phyloP scores from a whole-genome alignment of 2,113 vertebrate species.

The Engraulis encrasicolus region DNA sequence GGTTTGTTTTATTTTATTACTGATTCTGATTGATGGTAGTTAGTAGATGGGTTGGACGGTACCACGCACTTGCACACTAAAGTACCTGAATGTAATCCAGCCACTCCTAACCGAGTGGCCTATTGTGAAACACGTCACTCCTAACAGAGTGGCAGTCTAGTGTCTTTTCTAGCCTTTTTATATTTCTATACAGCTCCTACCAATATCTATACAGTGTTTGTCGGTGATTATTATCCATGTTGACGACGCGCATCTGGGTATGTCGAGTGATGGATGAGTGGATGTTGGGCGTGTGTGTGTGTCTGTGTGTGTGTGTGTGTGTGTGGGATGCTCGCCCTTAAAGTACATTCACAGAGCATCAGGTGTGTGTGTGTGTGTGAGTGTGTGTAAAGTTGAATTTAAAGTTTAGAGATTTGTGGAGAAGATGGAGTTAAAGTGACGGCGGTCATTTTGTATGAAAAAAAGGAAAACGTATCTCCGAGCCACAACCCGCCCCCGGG shows the following conservation, averaged over 20 bases:
- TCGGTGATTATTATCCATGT: no score
- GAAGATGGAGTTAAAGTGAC: not conserved
- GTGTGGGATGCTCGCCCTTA: not conserved
- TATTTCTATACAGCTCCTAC: no score
- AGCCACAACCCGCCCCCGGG: not conserved
- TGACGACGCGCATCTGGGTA: no score
- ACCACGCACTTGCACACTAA: constrained; percentile 59
- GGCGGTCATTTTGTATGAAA: not conserved
- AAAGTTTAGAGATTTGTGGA: not conserved
- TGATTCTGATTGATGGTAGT: no score
- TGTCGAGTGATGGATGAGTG: no score
- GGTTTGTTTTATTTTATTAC: no score
- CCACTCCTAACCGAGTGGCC: constrained; percentile 49
- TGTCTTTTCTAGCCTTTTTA: constrained; percentile 62
- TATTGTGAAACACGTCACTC: constrained; percentile 49
- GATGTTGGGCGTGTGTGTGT: no score
- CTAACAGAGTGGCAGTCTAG: constrained; percentile 40
- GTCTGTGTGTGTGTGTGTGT: no score
- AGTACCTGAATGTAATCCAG: constrained; percentile 58
- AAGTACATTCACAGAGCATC: constrained; percentile 3
- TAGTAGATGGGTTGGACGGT: no score
- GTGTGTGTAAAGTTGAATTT: not conserved
- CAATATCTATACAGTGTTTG: not conserved
- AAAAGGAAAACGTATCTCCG: not conserved
- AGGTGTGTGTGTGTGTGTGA: not conserved